Evolutionary conservation across 2,888 invertebrate genomes (phyloP).

Genomic region (Gymnocheta viridis): DNA sequence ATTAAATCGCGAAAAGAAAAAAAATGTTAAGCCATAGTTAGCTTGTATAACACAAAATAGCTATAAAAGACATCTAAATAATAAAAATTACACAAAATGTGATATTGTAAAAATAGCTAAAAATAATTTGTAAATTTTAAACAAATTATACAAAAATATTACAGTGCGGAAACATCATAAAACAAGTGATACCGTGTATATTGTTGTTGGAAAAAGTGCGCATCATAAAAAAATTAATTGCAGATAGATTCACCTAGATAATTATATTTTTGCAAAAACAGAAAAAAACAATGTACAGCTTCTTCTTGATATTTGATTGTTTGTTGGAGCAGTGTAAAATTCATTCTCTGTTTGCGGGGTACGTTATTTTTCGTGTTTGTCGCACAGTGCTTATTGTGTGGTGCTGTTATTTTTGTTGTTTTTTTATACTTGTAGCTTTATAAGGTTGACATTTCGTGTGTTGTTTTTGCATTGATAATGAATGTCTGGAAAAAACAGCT

Average conservation of each 20-base stretch:
- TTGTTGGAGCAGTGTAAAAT: conserved; percentile 35
- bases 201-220: conserved; percentile 64
- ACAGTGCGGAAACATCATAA: neutral
- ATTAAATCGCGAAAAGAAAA: conserved; percentile 42
- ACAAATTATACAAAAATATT: conserved; percentile 5
- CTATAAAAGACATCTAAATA: conserved; percentile 17
- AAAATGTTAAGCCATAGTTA: conserved; percentile 45
- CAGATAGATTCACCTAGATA: conserved; percentile 61
- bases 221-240: conserved; percentile 55
- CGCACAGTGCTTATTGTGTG: neutral
- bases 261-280: conserved; percentile 43
- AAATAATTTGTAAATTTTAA: conserved; percentile 9
- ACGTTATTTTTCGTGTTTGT: conserved; percentile 10
- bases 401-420: conserved; percentile 16
- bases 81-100: conserved; percentile 20
- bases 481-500: conserved; percentile 42
- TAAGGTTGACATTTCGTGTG: conserved; percentile 42
- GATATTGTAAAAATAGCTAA: neutral
- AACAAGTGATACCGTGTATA: conserved; percentile 43
- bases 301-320: conserved; percentile 41
- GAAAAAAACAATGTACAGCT: conserved; percentile 33
- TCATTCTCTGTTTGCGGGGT: conserved; percentile 31
- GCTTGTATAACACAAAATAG: conserved; percentile 63
- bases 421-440: conserved; percentile 45
- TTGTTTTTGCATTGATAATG: conserved; percentile 46